Conservation (phyloP, 1,140 invertebrate species). For the Ceratoteleas bidentatus region DNA sequence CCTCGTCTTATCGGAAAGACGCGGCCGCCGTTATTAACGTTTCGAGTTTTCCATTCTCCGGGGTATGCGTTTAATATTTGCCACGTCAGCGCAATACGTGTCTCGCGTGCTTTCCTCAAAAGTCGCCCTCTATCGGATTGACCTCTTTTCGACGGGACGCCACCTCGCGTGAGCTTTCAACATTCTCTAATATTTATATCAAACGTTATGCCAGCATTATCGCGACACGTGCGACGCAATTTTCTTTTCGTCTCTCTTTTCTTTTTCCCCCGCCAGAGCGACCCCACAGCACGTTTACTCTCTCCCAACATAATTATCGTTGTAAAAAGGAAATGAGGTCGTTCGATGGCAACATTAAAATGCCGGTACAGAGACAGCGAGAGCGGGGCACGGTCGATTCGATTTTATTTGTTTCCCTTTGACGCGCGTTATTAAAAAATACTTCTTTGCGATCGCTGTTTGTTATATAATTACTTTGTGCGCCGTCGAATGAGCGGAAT, state of each 20-base stretch:
- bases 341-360: neutral
- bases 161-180: conserved; percentile 17
- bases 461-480: conserved; percentile 1
- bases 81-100: conserved; percentile 45
- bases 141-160: conserved; percentile 37
- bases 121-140: conserved; percentile 43
- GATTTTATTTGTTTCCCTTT: neutral
- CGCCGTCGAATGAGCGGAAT: neutral
- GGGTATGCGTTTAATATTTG: conserved; percentile 48
- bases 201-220: conserved; percentile 18
- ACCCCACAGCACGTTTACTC: too few relatives aligned
- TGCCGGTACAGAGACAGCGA: too few relatives aligned
- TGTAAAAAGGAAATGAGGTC: neutral
- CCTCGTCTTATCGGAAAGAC: conserved; percentile 38
- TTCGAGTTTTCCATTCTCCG: conserved; percentile 39
- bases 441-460: neutral
- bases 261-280: too few relatives aligned
- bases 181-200: conserved; percentile 32
- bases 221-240: neutral
- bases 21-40: conserved; percentile 51
- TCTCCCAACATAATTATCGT: neutral
- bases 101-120: conserved; percentile 38
- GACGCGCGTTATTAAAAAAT: neutral
- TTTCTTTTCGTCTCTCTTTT: neutral
- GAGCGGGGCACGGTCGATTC: neutral